phyloP scores from a whole-genome alignment of 2,888 invertebrate species.

The Dynastes maya region DNA sequence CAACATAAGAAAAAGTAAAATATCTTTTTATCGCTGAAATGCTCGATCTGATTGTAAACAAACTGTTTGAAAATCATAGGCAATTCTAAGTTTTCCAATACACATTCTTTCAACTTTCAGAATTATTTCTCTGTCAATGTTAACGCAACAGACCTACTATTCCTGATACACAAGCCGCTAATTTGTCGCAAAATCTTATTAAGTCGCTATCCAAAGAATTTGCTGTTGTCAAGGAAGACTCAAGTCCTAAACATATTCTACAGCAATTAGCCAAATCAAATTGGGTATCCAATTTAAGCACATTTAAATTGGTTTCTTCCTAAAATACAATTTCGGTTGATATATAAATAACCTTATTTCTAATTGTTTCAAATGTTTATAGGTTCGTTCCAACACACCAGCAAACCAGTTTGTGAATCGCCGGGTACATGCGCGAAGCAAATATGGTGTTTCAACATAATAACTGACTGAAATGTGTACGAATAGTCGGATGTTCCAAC shows the following conservation, averaged over 20 bases:
- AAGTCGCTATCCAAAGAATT: slow-evolving; percentile 64
- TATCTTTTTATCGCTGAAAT: slow-evolving; percentile 54
- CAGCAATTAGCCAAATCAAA: slow-evolving; percentile 66
- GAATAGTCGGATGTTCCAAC: no score
- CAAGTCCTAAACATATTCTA: slow-evolving; percentile 66
- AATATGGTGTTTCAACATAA: no score
- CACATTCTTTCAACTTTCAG: slow-evolving; percentile 60
- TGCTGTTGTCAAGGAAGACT: slow-evolving; percentile 66
- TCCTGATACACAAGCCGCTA: slow-evolving; percentile 66
- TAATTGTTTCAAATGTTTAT: slow-evolving; percentile 55
- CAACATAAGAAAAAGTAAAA: no score
- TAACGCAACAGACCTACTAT: slow-evolving; percentile 61
- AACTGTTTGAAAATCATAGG: slow-evolving; percentile 66
- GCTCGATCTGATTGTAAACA: slow-evolving; percentile 66
- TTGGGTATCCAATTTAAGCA: slow-evolving; percentile 59
- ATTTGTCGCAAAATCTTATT: slow-evolving; percentile 66
- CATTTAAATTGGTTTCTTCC: slow-evolving; percentile 58
- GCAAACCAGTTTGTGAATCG: no score
- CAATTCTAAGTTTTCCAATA: slow-evolving; percentile 64
- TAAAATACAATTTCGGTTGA: slow-evolving; percentile 59
- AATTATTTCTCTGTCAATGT: background rate
- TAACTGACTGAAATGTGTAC: no score
- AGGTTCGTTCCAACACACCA: no score
- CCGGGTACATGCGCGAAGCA: no score
- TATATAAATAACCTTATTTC: slow-evolving; percentile 58